Evolutionary conservation across 2,888 invertebrate species (phyloP).

Genomic region (Vanessa cardui): DNA sequence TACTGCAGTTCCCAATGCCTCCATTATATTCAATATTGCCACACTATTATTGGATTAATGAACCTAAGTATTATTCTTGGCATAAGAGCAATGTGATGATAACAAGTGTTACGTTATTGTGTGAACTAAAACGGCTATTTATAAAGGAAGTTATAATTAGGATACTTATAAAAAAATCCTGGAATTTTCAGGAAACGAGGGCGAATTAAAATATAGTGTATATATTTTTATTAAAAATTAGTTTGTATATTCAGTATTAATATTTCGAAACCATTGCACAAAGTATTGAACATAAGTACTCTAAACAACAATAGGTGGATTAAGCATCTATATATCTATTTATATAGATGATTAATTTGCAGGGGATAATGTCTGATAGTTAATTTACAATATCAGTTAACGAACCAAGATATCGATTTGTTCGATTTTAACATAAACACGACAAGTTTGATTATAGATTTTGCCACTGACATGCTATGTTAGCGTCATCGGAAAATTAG

Average conservation of each 20-base stretch:
- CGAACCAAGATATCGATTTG: slow-evolving; percentile 55
- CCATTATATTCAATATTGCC: slow-evolving; percentile 52
- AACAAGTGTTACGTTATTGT: slow-evolving; percentile 39
- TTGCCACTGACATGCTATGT: slow-evolving; percentile 38
- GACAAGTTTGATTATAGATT: slow-evolving; percentile 54
- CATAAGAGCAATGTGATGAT: slow-evolving; percentile 38
- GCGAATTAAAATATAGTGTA: neutral
- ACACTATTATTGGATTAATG: slow-evolving; percentile 65
- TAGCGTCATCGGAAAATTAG: slow-evolving; percentile 15
- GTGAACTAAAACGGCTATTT: slow-evolving; percentile 35
- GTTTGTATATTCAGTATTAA: neutral
- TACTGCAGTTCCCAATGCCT: slow-evolving; percentile 58
- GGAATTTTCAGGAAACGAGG: neutral
- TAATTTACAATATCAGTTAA: slow-evolving; percentile 54
- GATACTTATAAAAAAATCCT: neutral
- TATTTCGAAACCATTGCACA: neutral
- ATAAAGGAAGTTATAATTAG: slow-evolving; percentile 21
- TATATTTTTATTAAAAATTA: neutral
- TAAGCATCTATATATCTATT: neutral
- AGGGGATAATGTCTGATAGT: slow-evolving; percentile 46
- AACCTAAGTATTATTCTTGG: slow-evolving; percentile 53
- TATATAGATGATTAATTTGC: slow-evolving; percentile 38
- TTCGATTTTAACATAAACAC: slow-evolving; percentile 50
- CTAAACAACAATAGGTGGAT: too few species aligned
- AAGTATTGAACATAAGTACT: neutral